phyloP scores from a whole-genome alignment of 2,797 vertebrate species.

The Hoplostethus atlanticus region DNA sequence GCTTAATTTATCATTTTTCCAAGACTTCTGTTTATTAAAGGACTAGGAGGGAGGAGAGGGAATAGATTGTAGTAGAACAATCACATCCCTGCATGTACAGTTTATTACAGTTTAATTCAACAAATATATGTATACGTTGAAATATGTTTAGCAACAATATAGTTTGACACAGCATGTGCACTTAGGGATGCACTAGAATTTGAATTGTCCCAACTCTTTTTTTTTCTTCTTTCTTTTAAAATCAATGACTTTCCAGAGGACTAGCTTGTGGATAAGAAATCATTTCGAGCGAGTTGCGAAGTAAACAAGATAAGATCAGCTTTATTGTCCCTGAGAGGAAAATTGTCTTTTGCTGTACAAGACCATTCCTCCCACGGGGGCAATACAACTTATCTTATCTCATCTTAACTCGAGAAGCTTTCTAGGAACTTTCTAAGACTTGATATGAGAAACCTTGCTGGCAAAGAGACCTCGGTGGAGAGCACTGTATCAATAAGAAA shows the following conservation, averaged over 20 bases:
- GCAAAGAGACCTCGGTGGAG: no score
- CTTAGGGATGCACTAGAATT: not conserved
- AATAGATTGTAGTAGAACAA: no score
- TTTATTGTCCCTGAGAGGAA: not conserved
- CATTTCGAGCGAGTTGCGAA: not conserved
- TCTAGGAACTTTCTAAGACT: not conserved
- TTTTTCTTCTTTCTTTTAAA: not conserved
- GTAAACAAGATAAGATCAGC: conserved; percentile 1
- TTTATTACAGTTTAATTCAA: no score
- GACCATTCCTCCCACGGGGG: not conserved
- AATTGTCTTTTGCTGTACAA: not conserved
- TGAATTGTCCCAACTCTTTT: not conserved
- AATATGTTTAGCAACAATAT: no score
- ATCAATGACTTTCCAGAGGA: conserved; percentile 28
- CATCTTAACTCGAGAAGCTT: not conserved
- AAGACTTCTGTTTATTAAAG: no score
- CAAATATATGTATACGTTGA: no score
- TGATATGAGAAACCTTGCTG: not conserved
- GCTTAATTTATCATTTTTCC: no score
- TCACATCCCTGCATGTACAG: no score
- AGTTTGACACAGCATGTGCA: no score
- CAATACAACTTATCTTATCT: conserved; percentile 10
- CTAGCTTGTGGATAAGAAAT: conserved; percentile 3
- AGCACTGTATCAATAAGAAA: conserved; percentile 13
- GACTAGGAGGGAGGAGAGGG: no score